Evolutionary conservation across 2,888 invertebrate genomes (phyloP), one percentile per base, ranked within the genome.

Genomic region (Aphodius granarius): DNA sequence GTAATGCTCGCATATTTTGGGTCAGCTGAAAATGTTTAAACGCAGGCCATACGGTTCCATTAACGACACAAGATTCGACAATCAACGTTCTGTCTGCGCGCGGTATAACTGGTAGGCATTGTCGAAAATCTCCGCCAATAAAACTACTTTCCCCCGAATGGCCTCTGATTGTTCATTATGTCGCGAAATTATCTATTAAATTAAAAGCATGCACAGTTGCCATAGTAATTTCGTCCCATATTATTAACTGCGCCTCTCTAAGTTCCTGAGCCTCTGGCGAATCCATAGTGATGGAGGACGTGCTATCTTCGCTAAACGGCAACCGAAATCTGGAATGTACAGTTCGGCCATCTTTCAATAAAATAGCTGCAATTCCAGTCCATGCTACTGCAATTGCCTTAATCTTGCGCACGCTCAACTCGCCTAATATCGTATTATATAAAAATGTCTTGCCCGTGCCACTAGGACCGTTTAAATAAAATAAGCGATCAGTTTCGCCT

Each of bases 371-470:
- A 63, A 85, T 84, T 15, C 84, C 85, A 2, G 84, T 84, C 74
- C 80, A 83, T 0, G 84, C 84, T 74, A 84, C 81, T 1, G 78
- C 73, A 13, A 72, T 18, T 6, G n/a, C 19, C 16, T 72, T 63
- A 18, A 16, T 62, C 43, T 62, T 63, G 17, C 75, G 78, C 78
- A 70, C 76, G 70, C 75, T 71, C 5, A 78, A 74, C 4, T 84
- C 76, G 66, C 76, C 66, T 4, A 78, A 75, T 4, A 84, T 65
- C 6, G 81, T 80, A 65, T 80, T 81, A 74, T 84, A 85, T 0
- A 87, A 75, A 76, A 80, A 87, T 2, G 86, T 87, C 80, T 88
- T 88, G 1, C 86, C 87, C 18, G 85, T 84, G 16, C 87, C 87
- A 4, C 86, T 86, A 1, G 87, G 85, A 15, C 85, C 87, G 80